Percentiles rank a stretch among this genome's conserved stretches.
These are phyloP conservation scores for Blennius ocellaris DNA, from an alignment of 2,113 vertebrate genomes.

Conservation along the genomic window DNA sequence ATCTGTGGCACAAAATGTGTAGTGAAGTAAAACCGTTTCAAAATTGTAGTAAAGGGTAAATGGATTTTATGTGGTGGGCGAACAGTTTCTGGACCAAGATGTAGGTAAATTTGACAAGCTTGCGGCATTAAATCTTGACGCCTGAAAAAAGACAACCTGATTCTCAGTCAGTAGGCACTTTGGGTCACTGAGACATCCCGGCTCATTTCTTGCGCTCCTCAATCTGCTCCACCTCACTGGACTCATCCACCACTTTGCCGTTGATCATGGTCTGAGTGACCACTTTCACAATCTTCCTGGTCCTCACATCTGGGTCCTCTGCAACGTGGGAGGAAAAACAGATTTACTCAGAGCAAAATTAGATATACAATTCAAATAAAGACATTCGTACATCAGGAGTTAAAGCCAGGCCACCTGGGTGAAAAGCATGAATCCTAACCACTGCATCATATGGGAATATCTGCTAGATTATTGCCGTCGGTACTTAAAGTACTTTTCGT, in stretches of 20 bases:
- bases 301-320: slow-evolving; percentile 84
- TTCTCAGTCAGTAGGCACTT: slow-evolving; percentile 20
- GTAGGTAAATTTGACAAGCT: neutral
- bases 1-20: neutral
- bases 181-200: neutral
- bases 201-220: slow-evolving; percentile 83
- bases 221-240: slow-evolving; percentile 84
- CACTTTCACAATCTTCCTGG: slow-evolving; percentile 86
- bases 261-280: slow-evolving; percentile 87
- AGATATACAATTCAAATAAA: too few species aligned
- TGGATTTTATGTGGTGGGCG: neutral
- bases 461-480: too few species aligned
- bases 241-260: slow-evolving; percentile 85
- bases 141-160: neutral
- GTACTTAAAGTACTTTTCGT: too few species aligned
- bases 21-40: neutral
- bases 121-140: neutral
- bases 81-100: too few species aligned
- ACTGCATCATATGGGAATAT: too few species aligned
- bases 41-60: neutral
- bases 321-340: slow-evolving; percentile 41
- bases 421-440: too few species aligned
- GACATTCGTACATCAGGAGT: too few species aligned
- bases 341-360: neutral
- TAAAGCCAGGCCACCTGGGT: too few species aligned